A percentile compares a stretch with the other conserved stretches of the same genome.
These are phyloP conservation scores for Coecobrya sp. DNA, from an alignment of 2,888 invertebrate species.

Conservation along the genomic window DNA sequence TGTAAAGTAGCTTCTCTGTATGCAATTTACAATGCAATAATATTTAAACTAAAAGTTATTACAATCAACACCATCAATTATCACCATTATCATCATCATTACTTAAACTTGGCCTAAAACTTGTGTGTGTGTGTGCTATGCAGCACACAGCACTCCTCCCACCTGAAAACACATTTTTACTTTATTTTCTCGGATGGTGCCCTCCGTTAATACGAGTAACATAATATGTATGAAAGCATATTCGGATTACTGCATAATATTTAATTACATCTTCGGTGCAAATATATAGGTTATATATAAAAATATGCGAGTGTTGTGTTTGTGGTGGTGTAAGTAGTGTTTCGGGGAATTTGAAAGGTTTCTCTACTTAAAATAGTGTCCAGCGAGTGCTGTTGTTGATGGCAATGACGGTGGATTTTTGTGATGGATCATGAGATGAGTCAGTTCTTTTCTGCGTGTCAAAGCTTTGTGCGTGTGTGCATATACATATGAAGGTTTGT, in stretches of 20 bases:
- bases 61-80: neutral
- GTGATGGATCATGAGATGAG: neutral
- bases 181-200: neutral
- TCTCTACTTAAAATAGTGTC: too few relatives aligned
- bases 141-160: neutral
- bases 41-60: too few relatives aligned
- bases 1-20: neutral
- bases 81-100: neutral
- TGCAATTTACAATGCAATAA: constrained; percentile 25
- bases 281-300: neutral
- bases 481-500: neutral
- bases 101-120: neutral
- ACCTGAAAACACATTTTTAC: neutral
- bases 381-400: neutral
- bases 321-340: neutral
- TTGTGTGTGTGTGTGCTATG: too few relatives aligned
- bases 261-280: neutral
- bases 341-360: neutral
- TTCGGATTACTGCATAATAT: neutral
- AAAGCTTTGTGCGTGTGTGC: neutral
- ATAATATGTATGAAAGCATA: too few relatives aligned
- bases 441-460: neutral
- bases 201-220: too few relatives aligned
- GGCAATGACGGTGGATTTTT: neutral
- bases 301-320: neutral